Evolutionary conservation across 2,888 invertebrate genomes (phyloP), one percentile per base, ranked within the genome.

Genomic region (Aphodius sticticus): DNA sequence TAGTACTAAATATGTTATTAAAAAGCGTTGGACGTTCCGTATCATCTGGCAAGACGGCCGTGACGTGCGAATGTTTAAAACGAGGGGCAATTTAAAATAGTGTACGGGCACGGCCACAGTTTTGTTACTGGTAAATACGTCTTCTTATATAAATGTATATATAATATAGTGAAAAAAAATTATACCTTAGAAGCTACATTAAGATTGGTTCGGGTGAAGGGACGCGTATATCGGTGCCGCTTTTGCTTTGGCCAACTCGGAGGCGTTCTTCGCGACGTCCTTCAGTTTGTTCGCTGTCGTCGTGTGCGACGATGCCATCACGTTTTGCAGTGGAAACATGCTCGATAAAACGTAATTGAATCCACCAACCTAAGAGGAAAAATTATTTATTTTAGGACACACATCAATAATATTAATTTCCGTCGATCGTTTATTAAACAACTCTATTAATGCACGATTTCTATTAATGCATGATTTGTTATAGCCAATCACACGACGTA

Each of bases 291-390:
- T 85, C 14, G 87, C 85, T 12, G 89, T 85, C 76, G 87, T 87
- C 26, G 85, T 80, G 79, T 86, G 80, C 83, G 89, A 84, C 84
- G 89, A 79, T 83, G 85, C 77, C 76, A 76, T 81, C 85, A 90
- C 86, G 76, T 81, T 79, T 80, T 90, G 90, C 12, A 89, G 86
- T 7, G 94, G 93, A 89, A 94, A 96, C 93, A 96, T 93, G 81
- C 91, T 91, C 82, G 92, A 91, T 6, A 97, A 90, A 2, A 97
- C 96, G 88, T 94, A 91, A 89, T 97, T 96, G 89, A 97, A 97
- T 14, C 98, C 98, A 83, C 91, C 91, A 75, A 91, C 91, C 93
- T 93, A 78, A 16, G 36, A 75, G 77, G 76, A 79, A 79, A 35
- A 71, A 36, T 69, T 86, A 53, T 81, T 74, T 78, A 80, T 70